Evolutionary conservation across 1,140 invertebrate genomes (phyloP).

Genomic region (Idris sp.): DNA sequence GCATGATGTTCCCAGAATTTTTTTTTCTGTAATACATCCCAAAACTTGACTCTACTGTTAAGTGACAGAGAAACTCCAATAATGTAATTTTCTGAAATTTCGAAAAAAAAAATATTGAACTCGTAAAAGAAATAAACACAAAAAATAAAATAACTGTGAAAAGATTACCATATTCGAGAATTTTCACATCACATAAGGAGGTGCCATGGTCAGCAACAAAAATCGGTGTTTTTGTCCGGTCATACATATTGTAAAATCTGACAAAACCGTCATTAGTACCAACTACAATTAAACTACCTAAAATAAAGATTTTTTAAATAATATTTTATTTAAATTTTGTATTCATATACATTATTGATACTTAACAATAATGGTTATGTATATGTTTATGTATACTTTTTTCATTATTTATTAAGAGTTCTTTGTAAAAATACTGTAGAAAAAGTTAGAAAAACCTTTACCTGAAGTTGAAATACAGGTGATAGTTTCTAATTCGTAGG

Average conservation of each 20-base stretch:
- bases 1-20: slow-evolving; percentile 18
- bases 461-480: slow-evolving; percentile 39
- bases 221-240: slow-evolving; percentile 15
- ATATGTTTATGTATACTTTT: too few relatives aligned
- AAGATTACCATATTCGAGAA: slow-evolving; percentile 44
- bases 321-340: neutral
- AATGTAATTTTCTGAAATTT: slow-evolving; percentile 21
- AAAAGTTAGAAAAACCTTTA: slow-evolving; percentile 1
- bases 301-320: slow-evolving; percentile 13
- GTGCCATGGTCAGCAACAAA: slow-evolving; percentile 28
- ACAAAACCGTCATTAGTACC: slow-evolving; percentile 44
- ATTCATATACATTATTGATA: too few relatives aligned
- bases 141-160: neutral
- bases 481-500: slow-evolving; percentile 29
- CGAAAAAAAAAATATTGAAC: neutral
- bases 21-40: slow-evolving; percentile 21
- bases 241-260: slow-evolving; percentile 42
- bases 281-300: slow-evolving; percentile 43
- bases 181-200: slow-evolving; percentile 28
- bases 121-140: neutral
- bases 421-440: neutral
- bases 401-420: neutral
- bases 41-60: slow-evolving; percentile 16
- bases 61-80: slow-evolving; percentile 23
- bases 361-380: too few relatives aligned